These are phyloP conservation scores for Cydia strobilella DNA, from an alignment of 1,140 invertebrate genomes.

Conservation along the genomic window DNA sequence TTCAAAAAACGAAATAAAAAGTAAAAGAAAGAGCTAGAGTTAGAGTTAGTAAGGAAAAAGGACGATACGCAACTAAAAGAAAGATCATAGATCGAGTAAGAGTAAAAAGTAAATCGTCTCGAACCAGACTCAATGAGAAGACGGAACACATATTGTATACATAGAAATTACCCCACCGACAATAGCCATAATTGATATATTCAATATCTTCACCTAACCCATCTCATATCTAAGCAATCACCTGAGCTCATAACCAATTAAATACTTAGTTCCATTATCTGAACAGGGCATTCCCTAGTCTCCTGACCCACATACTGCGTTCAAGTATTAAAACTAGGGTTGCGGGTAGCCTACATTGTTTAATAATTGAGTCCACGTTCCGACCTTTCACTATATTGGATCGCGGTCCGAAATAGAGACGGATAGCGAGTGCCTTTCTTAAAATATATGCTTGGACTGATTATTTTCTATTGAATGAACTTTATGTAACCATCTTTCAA, in stretches of 20 bases:
- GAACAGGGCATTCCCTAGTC: constrained; percentile 42
- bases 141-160: too few relatives aligned
- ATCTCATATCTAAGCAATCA: background rate
- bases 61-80: too few relatives aligned
- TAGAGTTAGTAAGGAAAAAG: too few relatives aligned
- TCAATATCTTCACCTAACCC: background rate
- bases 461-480: too few relatives aligned
- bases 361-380: constrained; percentile 72
- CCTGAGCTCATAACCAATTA: constrained; percentile 35
- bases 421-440: constrained; percentile 20
- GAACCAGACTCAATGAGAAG: too few relatives aligned
- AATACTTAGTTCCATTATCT: constrained; percentile 34
- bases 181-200: background rate
- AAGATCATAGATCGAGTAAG: too few relatives aligned
- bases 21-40: too few relatives aligned
- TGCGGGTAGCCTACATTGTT: constrained; percentile 60
- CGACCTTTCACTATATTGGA: constrained; percentile 56
- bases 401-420: constrained; percentile 35
- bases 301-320: constrained; percentile 71
- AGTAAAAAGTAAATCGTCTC: too few relatives aligned
- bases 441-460: background rate
- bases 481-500: too few relatives aligned
- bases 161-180: background rate
- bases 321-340: constrained; percentile 75
- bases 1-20: too few relatives aligned